Base-by-base conservation (phyloP, 1,140 invertebrate genomes). In the Cecropterus lyciades region DNA sequence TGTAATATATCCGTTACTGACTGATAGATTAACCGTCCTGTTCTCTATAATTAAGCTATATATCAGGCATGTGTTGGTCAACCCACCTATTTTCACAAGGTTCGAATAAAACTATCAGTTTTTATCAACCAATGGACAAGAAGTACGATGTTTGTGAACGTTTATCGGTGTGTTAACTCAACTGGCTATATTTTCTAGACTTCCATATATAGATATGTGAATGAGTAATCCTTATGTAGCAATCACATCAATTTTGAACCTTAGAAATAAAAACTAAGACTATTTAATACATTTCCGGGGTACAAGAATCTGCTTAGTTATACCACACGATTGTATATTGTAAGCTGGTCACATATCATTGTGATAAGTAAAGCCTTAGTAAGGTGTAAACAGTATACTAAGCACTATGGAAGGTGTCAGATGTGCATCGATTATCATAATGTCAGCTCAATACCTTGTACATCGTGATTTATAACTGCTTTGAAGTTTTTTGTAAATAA, bases 181-280 rank as follows among this genome's bases (percentile, higher is more conserved):
- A 74, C 51, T 67, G 67, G 79, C 70, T 77, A 84, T 79, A 80
- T 85, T 75, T 56, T 81, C 80, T 79, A 72, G 70, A 68, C 70
- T 63, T 15, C 87, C 82, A 71, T 87, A 80, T 82, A 89, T 67
- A 83, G 87, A 13, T 77, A 78, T 69, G 63, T 75, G 82, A 80
- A 81, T 87, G 80, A 86, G 71, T 80, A 84, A 87, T 80, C 70
- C 65, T 48, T 67, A 59, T 40, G 52, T 53, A 49, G 15, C 2
- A 15, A 40, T 49, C 46, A 15, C 17, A 40, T 24, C 30, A 6
- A 62, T 20, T 37, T 49, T 20, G 16, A 0, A 62, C 57, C 16
- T 62, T 62, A 48, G 14, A 5, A 0, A 24, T 15, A 49, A 33
- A 62, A 37, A 48, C 20, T 1, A 49, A 49, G 46, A 49, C 14